phyloP scores from a whole-genome alignment of 2,888 invertebrate genomes.

The Trissolcus brochymenae region DNA sequence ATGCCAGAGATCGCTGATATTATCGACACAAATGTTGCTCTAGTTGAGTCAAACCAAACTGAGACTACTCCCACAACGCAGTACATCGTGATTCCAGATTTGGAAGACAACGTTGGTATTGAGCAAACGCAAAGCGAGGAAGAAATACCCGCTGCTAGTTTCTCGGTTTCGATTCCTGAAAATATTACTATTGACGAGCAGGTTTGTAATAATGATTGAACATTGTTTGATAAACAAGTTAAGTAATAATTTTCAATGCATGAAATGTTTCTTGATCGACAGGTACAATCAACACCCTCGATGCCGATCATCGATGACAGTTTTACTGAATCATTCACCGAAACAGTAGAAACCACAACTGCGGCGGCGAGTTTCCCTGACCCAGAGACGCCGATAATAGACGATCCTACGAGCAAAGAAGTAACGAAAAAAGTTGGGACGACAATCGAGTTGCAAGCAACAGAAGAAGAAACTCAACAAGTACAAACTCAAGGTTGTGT shows the following conservation, averaged over 20 bases:
- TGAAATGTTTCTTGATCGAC: neutral
- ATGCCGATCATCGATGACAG: conserved; percentile 74
- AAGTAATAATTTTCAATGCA: neutral
- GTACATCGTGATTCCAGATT: conserved; percentile 66
- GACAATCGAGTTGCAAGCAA: conserved; percentile 20
- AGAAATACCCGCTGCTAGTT: conserved; percentile 63
- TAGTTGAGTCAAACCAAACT: conserved; percentile 52
- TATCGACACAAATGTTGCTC: conserved; percentile 59
- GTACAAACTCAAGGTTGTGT: neutral
- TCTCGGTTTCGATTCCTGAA: conserved; percentile 70
- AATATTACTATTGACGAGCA: conserved; percentile 62
- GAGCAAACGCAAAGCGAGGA: conserved; percentile 57
- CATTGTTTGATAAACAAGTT: neutral
- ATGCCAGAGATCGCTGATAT: conserved; percentile 72
- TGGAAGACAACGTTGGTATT: conserved; percentile 63
- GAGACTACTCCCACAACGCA: conserved; percentile 64
- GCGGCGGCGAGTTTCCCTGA: conserved; percentile 55
- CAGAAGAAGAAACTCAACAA: neutral
- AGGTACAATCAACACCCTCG: conserved; percentile 71
- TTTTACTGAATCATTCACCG: conserved; percentile 65
- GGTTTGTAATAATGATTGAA: conserved; percentile 38
- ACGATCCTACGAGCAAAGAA: conserved; percentile 45
- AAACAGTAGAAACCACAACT: conserved; percentile 54
- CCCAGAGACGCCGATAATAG: conserved; percentile 56
- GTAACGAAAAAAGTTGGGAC: conserved; percentile 38